Conservation (phyloP, 1,140 invertebrate species). For the Nasonia giraulti region DNA sequence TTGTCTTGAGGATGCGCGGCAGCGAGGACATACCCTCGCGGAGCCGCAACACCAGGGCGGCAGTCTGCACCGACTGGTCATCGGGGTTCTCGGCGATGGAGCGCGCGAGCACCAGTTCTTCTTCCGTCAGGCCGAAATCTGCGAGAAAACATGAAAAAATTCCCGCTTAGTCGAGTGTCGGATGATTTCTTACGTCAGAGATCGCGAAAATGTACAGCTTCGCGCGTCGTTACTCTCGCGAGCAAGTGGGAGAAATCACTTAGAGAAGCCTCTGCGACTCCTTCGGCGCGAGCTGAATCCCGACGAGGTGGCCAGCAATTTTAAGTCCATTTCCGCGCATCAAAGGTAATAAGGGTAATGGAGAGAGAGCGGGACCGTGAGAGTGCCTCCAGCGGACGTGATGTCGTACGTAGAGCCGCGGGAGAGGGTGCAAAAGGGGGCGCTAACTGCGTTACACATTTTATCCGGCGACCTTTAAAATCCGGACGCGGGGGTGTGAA, state of each 20-base stretch:
- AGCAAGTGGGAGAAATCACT: conserved; percentile 28
- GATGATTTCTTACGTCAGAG: not conserved
- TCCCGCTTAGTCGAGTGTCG: not conserved
- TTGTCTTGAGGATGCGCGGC: conserved; percentile 90
- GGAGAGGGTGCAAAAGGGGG: not conserved
- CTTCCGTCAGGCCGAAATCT: conserved; percentile 90
- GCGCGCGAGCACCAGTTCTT: conserved; percentile 89
- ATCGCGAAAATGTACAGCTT: not conserved
- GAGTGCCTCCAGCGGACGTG: conserved; percentile 39
- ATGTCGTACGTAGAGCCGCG: not conserved
- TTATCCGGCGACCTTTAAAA: conserved; percentile 27
- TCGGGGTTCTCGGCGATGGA: conserved; percentile 84
- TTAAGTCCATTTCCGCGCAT: conserved; percentile 66
- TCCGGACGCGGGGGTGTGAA: not conserved
- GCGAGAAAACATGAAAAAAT: conserved; percentile 42
- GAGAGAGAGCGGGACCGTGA: conserved; percentile 29
- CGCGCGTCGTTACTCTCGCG: not conserved
- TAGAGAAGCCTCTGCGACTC: not conserved
- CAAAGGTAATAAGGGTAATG: conserved; percentile 47
- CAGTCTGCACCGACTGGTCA: conserved; percentile 82
- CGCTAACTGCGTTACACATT: conserved; percentile 42
- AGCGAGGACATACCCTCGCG: conserved; percentile 91
- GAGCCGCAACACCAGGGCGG: conserved; percentile 87
- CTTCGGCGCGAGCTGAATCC: not conserved
- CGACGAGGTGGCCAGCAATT: conserved; percentile 56